Evolutionary conservation across 2,888 invertebrate species (phyloP).

Genomic region (Polyploca ridens): DNA sequence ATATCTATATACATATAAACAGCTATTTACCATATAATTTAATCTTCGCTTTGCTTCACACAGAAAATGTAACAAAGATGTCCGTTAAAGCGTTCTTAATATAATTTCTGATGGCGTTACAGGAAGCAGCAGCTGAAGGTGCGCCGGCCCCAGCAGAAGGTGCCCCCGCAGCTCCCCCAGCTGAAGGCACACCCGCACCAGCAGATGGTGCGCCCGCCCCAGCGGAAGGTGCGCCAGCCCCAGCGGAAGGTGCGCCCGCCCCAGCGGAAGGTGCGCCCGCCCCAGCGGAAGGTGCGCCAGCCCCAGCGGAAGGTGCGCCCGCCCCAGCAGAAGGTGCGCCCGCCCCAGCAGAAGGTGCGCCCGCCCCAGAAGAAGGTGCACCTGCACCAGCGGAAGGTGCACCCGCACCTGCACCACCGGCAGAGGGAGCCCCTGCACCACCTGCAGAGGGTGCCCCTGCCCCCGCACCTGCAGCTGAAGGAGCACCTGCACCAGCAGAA

Average conservation of each 20-base stretch:
- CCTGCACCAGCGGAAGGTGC: constrained; percentile 36
- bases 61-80: background rate
- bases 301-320: constrained; percentile 51
- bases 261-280: constrained; percentile 45
- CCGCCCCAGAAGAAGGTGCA: constrained; percentile 48
- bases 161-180: constrained; percentile 54
- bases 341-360: constrained; percentile 49
- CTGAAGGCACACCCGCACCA: constrained; percentile 26
- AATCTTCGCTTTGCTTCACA: background rate
- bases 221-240: constrained; percentile 53
- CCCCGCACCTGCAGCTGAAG: constrained; percentile 29
- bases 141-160: constrained; percentile 37
- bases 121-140: constrained; percentile 40
- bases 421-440: constrained; percentile 28
- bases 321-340: constrained; percentile 34
- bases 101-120: background rate
- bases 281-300: constrained; percentile 38
- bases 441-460: constrained; percentile 33
- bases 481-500: constrained; percentile 13
- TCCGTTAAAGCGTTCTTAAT: background rate
- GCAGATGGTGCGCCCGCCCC: constrained; percentile 45
- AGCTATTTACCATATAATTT: too few species aligned
- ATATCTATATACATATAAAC: too few species aligned
- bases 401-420: constrained; percentile 29
- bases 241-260: constrained; percentile 19